Evolutionary conservation across 2,113 vertebrate species (phyloP).

Genomic region (Mustelus asterias): DNA sequence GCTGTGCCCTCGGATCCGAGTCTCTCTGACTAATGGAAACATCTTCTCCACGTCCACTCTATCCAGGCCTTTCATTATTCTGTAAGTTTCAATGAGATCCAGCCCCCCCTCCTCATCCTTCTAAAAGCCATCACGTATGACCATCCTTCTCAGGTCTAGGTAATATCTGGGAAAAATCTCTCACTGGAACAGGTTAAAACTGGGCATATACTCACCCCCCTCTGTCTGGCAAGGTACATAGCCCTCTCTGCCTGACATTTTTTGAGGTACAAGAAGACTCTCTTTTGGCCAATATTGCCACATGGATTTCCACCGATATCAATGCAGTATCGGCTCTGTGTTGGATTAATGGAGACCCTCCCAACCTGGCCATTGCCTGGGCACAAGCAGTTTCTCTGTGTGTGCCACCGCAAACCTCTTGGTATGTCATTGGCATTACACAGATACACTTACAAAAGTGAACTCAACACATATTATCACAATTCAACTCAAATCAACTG

Average conservation of each 20-base stretch:
- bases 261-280: not conserved
- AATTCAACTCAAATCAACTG: not conserved
- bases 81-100: too few relatives aligned
- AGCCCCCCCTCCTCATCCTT: too few relatives aligned
- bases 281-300: not conserved
- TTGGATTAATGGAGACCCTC: not conserved
- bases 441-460: not conserved
- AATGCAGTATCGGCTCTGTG: not conserved
- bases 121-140: too few relatives aligned
- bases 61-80: too few relatives aligned
- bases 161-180: too few relatives aligned
- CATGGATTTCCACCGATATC: not conserved
- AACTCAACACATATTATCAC: conserved; percentile 9
- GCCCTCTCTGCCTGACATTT: not conserved
- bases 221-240: not conserved
- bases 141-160: not conserved
- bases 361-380: not conserved
- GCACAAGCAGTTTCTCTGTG: not conserved
- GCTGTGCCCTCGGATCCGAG: too few relatives aligned
- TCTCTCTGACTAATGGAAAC: too few relatives aligned
- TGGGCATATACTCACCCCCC: too few relatives aligned
- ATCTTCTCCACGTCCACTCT: too few relatives aligned
- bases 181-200: too few relatives aligned
- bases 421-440: not conserved
- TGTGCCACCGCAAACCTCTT: too few relatives aligned